Evolutionary conservation across 2,797 vertebrate species (phyloP), one percentile per base, ranked within the genome.

Genomic region (Yasuhikotakia modesta): DNA sequence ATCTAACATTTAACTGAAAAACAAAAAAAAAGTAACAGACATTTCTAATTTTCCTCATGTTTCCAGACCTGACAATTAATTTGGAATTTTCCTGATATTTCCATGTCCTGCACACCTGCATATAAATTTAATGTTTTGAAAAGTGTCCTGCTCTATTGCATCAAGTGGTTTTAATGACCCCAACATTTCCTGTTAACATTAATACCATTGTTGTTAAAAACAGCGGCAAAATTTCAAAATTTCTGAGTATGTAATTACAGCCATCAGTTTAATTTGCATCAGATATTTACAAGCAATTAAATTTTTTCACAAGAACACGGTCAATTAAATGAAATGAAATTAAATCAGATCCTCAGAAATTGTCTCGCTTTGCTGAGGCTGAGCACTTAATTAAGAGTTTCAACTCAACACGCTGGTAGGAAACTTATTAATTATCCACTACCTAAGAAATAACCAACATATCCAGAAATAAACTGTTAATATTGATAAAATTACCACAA

Each of bases 401-500:
- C 17, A 55, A 43, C 73, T 58, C 32, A 77, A 77, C 53, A 76
- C 58, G 21, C 39, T 50, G 35, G 39, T 32, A 17, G 35, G 12
- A 60, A 57, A 58, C 7, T 46, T 12, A 39, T 68, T 68, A 14
- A 76, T 76, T 68, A 58, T 68, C 43, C 5, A 19, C 53, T 22
- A n/a, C 55, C 65, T 22, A 19, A 68, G 53, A 12, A 57, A 21
- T 48, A 17, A n/a, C 24, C 27, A 35, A 68, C 12, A 30, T 50
- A 35, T 67, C 21, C 21, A 50, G 19, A 77, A 19, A 69, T 22
- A 50, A 24, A 76, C 57, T n/a, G n/a, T 76, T 11, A 76, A 67
- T 27, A 21, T n/a, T 61, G 65, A 60, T 50, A 39, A 69, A 69
- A 78, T n/a, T n/a, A n/a, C n/a, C 75, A 78, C 70, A 24, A 55